These are phyloP conservation scores for Drosophila aff. DNA, from an alignment of 1,140 invertebrate genomes.

Conservation along the genomic window DNA sequence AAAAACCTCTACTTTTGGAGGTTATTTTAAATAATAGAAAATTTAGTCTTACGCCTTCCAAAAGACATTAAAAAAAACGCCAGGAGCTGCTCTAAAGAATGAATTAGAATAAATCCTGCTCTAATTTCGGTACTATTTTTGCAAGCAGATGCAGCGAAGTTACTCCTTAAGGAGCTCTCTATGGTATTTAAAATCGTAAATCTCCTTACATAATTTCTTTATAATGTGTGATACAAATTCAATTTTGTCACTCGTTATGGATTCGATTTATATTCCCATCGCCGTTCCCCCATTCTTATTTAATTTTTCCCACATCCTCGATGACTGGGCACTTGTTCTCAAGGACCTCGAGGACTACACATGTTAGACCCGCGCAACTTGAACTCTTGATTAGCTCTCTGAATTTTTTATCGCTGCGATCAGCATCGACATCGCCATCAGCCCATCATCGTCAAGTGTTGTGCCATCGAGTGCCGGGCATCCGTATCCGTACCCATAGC, in stretches of 20 bases:
- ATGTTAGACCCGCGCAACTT: slow-evolving; percentile 43
- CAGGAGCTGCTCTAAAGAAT: too few relatives aligned
- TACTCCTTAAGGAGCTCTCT: not conserved
- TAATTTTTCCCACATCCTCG: slow-evolving; percentile 12
- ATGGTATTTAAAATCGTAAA: not conserved
- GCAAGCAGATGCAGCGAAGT: not conserved
- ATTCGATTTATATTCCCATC: not conserved
- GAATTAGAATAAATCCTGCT: too few relatives aligned
- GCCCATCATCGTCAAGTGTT: slow-evolving; percentile 53
- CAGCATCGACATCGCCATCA: slow-evolving; percentile 29
- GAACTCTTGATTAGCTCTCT: slow-evolving; percentile 66
- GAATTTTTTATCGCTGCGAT: slow-evolving; percentile 59
- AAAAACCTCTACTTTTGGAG: not conserved
- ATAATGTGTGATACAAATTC: not conserved
- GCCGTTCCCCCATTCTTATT: not conserved
- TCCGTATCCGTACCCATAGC: slow-evolving; percentile 25
- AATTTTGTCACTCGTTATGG: not conserved
- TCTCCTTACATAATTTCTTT: not conserved
- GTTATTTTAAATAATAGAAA: not conserved
- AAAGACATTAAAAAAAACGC: too few relatives aligned
- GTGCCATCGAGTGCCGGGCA: slow-evolving; percentile 49
- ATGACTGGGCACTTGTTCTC: slow-evolving; percentile 50
- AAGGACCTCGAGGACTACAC: slow-evolving; percentile 51
- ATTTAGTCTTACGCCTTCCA: not conserved
- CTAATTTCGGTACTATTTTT: not conserved